Conservation (phyloP, 2,113 vertebrate genomes). For the Anarrhichthys ocellatus region DNA sequence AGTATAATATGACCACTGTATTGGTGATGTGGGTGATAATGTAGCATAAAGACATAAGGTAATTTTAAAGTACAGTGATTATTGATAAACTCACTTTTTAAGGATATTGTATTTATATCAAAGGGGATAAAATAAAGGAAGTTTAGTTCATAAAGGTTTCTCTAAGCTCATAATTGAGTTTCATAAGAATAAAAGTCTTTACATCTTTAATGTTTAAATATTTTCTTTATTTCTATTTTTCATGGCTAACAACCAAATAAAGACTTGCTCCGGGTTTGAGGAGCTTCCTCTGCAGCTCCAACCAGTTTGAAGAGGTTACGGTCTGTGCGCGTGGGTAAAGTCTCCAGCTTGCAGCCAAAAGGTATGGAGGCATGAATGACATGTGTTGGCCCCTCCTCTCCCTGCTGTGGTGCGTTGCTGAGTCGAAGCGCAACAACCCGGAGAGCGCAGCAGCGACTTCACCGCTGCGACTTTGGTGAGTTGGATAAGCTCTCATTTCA, state of each 20-base stretch:
- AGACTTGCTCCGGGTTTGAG: background rate
- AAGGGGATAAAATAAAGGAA: background rate
- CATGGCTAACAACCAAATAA: background rate
- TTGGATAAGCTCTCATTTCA: conserved; percentile 56
- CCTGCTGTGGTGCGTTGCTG: conserved; percentile 46
- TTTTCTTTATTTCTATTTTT: too few relatives aligned
- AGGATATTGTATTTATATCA: background rate
- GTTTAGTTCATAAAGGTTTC: background rate
- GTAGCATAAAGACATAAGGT: background rate
- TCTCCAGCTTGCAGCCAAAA: conserved; percentile 9
- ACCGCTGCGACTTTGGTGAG: conserved; percentile 79
- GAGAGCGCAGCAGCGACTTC: conserved; percentile 75
- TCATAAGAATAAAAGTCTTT: background rate
- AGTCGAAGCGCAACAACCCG: conserved; percentile 68
- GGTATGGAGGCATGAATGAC: conserved; percentile 61
- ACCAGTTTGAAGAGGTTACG: background rate
- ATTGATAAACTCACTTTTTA: background rate
- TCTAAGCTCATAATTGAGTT: background rate
- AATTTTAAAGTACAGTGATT: background rate
- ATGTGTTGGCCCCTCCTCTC: conserved; percentile 69
- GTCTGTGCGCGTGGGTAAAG: background rate
- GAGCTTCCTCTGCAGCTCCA: background rate
- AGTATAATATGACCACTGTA: background rate
- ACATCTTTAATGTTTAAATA: background rate
- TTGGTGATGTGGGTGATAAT: background rate